Evolutionary conservation across 2,797 vertebrate genomes (phyloP).

Genomic region (Ctenochaetus hawaiiensis): DNA sequence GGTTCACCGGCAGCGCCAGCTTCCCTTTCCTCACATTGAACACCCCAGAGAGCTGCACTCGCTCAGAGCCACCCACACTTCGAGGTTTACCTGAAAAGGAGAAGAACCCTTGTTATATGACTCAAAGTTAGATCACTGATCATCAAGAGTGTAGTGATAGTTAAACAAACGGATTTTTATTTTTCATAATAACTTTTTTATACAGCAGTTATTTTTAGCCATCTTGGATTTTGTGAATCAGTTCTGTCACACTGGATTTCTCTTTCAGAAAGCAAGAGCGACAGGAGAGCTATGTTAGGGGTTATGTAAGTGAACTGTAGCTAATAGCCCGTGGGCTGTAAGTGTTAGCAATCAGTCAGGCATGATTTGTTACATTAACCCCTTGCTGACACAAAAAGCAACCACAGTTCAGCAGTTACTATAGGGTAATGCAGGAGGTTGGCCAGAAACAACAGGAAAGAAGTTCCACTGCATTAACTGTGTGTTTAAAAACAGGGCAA

Average conservation of each 20-base stretch:
- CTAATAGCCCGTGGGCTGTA: slow-evolving; percentile 57
- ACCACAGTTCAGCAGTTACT: slow-evolving; percentile 22
- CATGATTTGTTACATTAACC: slow-evolving; percentile 68
- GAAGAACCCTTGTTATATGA: not conserved
- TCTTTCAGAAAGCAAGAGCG: slow-evolving; percentile 45
- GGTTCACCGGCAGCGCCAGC: slow-evolving; percentile 96
- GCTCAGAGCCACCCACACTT: slow-evolving; percentile 89
- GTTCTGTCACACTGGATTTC: slow-evolving; percentile 34
- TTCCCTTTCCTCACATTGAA: slow-evolving; percentile 98
- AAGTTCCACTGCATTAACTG: not conserved
- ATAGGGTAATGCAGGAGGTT: not conserved
- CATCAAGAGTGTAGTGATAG: not conserved
- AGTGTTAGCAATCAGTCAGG: slow-evolving; percentile 63
- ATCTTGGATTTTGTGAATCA: slow-evolving; percentile 62
- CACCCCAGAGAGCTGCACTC: slow-evolving; percentile 95
- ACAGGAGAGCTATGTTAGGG: slow-evolving; percentile 22
- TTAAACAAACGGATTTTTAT: not conserved
- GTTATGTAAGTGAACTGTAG: slow-evolving; percentile 70
- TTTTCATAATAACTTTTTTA: slow-evolving; percentile 21
- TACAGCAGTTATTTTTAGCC: slow-evolving; percentile 54
- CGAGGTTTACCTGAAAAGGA: slow-evolving; percentile 91
- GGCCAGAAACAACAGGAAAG: not conserved
- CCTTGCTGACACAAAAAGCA: slow-evolving; percentile 45
- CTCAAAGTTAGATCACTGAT: not conserved
- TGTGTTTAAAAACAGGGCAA: slow-evolving; percentile 1